These are phyloP conservation scores for Etia nguti DNA, from an alignment of 2,113 vertebrate species.

Conservation along the genomic window DNA sequence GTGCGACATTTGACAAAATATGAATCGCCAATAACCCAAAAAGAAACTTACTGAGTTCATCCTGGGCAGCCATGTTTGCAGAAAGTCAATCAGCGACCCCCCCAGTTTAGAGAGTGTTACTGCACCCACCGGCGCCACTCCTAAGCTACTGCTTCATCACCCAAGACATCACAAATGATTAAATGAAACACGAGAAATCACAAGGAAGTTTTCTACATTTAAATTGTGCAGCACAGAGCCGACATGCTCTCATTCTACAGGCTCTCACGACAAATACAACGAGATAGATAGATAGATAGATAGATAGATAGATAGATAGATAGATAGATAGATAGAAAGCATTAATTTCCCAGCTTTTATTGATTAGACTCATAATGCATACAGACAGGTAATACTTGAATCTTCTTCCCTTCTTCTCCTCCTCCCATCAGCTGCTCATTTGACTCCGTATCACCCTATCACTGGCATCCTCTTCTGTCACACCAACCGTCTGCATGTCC, in stretches of 20 bases:
- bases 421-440: neutral
- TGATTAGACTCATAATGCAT: neutral
- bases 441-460: neutral
- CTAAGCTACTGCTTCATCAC: neutral
- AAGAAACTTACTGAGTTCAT: slow-evolving; percentile 82
- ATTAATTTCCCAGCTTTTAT: neutral
- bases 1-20: neutral
- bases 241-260: neutral
- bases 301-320: neutral
- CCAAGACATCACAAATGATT: neutral
- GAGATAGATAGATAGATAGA: neutral
- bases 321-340: neutral
- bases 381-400: neutral
- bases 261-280: neutral
- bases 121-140: slow-evolving; percentile 2
- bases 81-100: slow-evolving; percentile 35
- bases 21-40: slow-evolving; percentile 15
- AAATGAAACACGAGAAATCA: neutral
- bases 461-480: neutral
- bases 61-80: slow-evolving; percentile 80
- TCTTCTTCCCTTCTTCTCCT: neutral
- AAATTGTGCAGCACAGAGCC: neutral
- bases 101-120: slow-evolving; percentile 9
- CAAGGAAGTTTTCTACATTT: neutral
- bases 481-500: neutral